phyloP scores from a whole-genome alignment of 92 coral and sea anemone species.

The Phenganax stokvisi region DNA sequence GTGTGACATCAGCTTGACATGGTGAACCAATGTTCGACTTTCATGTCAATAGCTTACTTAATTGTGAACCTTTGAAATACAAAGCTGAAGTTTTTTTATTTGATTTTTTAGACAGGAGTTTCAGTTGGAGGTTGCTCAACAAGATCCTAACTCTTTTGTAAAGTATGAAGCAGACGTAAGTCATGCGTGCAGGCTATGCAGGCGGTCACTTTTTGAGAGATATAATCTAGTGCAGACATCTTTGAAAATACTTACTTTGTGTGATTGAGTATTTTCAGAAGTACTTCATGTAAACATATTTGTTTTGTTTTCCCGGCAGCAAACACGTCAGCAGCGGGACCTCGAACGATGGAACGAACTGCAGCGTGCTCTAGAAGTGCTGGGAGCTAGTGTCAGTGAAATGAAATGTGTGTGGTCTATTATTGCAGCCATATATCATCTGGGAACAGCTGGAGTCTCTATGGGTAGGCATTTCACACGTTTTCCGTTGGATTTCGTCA shows the following conservation, averaged over 20 bases:
- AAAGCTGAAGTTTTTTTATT: background rate
- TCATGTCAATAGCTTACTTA: too few species aligned
- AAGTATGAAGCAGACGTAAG: slow-evolving; percentile 24
- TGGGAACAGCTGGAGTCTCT: slow-evolving; percentile 79
- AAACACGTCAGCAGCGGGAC: slow-evolving; percentile 50
- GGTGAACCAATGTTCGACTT: too few species aligned
- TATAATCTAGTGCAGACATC: background rate
- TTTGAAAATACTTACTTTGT: background rate
- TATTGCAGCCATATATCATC: slow-evolving; percentile 85
- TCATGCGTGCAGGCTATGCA: background rate
- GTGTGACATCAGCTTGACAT: too few species aligned
- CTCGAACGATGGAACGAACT: slow-evolving; percentile 91
- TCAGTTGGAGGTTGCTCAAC: slow-evolving; percentile 67
- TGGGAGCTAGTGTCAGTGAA: slow-evolving; percentile 71
- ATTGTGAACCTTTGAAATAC: background rate
- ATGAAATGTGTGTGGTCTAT: slow-evolving; percentile 80
- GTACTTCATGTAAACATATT: too few species aligned
- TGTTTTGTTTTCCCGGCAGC: slow-evolving; percentile 20
- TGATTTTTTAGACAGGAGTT: slow-evolving; percentile 60
- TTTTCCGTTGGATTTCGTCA: background rate
- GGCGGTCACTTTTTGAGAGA: background rate
- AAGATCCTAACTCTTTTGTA: slow-evolving; percentile 59
- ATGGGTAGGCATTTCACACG: slow-evolving; percentile 60
- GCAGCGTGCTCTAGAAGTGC: slow-evolving; percentile 80
- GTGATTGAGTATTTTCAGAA: too few species aligned